Conservation (phyloP, 2,797 vertebrate genomes). For the Sylvilagus floridanus region DNA sequence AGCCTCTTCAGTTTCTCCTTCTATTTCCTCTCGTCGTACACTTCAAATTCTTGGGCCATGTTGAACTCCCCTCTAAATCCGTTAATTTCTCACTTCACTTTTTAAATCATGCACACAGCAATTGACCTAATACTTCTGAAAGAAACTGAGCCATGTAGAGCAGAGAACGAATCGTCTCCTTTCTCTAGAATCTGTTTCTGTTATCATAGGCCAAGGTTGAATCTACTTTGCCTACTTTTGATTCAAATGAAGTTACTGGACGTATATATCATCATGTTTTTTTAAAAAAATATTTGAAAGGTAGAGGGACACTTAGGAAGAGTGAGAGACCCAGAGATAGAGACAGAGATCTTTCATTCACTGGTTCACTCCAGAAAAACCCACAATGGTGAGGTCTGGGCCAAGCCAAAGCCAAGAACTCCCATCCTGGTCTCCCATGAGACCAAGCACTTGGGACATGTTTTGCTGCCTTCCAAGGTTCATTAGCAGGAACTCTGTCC, state of each 20-base stretch:
- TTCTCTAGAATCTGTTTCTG: neutral
- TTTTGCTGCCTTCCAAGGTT: no score
- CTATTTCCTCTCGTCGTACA: neutral
- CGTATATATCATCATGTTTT: neutral
- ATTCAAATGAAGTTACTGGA: neutral
- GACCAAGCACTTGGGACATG: no score
- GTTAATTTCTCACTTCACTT: conserved; percentile 1
- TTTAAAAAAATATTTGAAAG: neutral
- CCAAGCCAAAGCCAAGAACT: no score
- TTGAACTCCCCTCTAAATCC: neutral
- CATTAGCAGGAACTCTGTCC: no score
- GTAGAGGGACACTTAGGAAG: no score
- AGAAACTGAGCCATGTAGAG: neutral
- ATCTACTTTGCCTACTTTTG: conserved; percentile 12
- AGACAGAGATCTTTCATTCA: no score
- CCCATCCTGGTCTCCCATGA: no score
- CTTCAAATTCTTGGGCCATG: neutral
- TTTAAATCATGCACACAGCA: neutral
- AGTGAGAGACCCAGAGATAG: no score
- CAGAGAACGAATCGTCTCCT: neutral
- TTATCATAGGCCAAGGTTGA: neutral
- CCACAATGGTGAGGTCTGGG: no score
- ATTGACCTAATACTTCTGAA: neutral
- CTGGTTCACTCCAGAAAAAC: no score
- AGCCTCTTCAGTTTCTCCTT: neutral